Evolutionary conservation across 2,797 vertebrate species (phyloP), one percentile per base, ranked within the genome.

Genomic region (Stomatorhinus walkeri): DNA sequence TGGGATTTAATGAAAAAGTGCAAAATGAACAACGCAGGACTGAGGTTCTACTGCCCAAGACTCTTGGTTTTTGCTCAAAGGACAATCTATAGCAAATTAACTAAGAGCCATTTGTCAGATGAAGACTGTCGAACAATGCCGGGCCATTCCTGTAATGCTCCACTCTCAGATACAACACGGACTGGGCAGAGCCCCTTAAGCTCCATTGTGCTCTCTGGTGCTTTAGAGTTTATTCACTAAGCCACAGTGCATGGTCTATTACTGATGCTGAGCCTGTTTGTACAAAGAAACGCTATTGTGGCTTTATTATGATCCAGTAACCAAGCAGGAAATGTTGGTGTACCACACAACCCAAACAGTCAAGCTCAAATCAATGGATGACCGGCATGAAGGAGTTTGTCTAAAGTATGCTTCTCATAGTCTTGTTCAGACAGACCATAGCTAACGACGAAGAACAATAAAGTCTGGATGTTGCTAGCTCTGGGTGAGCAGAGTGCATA

Each of bases 271-370:
- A 48, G 46, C 19, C 81, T 22, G 81, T 84, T 49, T 49, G 9
- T 49, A 84, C 48, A 48, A 84, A 46, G 19, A 10, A 84, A 22
- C 48, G n/a, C 4, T 48, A 46, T n/a, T 24, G 81, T 49, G 81
- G 46, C n/a, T 84, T 49, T 84, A 83, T 22, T n/a, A 49, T 84
- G 22, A 84, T n/a, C 81, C 81, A 22, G n/a, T 49, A 84, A 84
- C 81, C 81, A 49, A 49, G 40, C 81, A 24, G 19, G 19, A 10
- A 46, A 84, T 84, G n/a, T 84, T 49, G 81, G 81, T 49, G 46
- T 46, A 49, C 81, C 81, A 14, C 81, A 84, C 43, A 49, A 12
- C n/a, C 81, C 46, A 24, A 84, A 84, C n/a, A 84, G 81, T 48
- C 81, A 84, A 49, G 19, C 46, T 84, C 4, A 49, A 22, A 14